A percentile compares a stretch with the other conserved stretches of the same genome.
Conservation (phyloP, 2,888 invertebrate species). For the Phalangium opilio region DNA sequence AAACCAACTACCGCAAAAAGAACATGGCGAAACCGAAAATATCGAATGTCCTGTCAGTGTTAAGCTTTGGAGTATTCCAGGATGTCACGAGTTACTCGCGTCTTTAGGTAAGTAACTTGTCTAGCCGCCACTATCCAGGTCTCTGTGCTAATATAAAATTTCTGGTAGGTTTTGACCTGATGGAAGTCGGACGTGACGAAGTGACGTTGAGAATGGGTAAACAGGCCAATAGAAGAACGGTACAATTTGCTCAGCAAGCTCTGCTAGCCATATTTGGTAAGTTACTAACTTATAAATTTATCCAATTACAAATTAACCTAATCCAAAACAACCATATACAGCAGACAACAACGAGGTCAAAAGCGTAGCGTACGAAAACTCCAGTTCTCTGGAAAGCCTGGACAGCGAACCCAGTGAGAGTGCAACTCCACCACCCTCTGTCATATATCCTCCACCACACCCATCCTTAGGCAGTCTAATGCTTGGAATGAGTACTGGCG, state of each 20-base stretch:
- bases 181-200: slow-evolving; percentile 89
- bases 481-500: slow-evolving; percentile 46
- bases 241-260: slow-evolving; percentile 85
- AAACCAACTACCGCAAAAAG: slow-evolving; percentile 61
- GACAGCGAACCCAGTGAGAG: slow-evolving; percentile 33
- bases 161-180: slow-evolving; percentile 62
- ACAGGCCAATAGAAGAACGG: slow-evolving; percentile 69
- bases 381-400: slow-evolving; percentile 60
- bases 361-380: slow-evolving; percentile 67
- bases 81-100: slow-evolving; percentile 83
- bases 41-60: slow-evolving; percentile 69
- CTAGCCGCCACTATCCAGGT: too few species aligned
- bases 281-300: too few species aligned
- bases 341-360: slow-evolving; percentile 85
- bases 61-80: slow-evolving; percentile 76
- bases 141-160: too few species aligned
- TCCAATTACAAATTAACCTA: too few species aligned
- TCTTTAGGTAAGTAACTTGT: slow-evolving; percentile 51
- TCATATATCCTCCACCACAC: slow-evolving; percentile 29
- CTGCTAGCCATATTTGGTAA: slow-evolving; percentile 79
- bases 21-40: slow-evolving; percentile 51
- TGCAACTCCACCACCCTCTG: slow-evolving; percentile 25
- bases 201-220: slow-evolving; percentile 80
- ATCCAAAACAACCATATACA: too few species aligned
- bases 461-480: slow-evolving; percentile 26